phyloP scores from a whole-genome alignment of 2,797 vertebrate genomes.

The Chaetophractus vellerosus region DNA sequence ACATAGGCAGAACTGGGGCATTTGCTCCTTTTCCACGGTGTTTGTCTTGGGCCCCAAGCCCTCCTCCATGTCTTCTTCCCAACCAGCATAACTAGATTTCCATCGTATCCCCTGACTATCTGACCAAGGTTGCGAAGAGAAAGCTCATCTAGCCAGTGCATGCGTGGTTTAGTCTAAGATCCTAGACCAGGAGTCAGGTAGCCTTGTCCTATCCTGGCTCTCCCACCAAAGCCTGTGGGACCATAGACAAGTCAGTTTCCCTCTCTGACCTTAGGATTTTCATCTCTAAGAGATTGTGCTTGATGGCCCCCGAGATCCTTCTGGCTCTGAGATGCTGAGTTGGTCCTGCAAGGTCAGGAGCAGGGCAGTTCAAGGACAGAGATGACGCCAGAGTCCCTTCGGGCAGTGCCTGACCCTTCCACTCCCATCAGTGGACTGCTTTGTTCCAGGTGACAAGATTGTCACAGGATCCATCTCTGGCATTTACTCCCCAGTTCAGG shows the following conservation, averaged over 20 bases:
- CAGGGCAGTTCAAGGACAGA: conserved; percentile 26
- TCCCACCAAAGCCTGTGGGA: background rate
- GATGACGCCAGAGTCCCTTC: background rate
- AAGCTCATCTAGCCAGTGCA: background rate
- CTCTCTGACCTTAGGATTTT: background rate
- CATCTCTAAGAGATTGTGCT: background rate
- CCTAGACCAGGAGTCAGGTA: background rate
- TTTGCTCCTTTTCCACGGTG: too few relatives aligned
- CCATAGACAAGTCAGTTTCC: background rate
- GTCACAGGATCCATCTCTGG: conserved; percentile 26
- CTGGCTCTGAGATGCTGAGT: background rate
- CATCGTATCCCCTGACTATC: background rate
- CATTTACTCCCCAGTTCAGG: background rate
- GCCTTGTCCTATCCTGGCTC: background rate
- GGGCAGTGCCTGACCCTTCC: background rate
- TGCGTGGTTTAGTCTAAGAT: background rate
- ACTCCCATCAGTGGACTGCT: background rate
- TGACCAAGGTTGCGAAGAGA: background rate
- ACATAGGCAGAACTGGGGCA: background rate
- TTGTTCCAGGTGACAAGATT: conserved; percentile 58
- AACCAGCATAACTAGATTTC: background rate
- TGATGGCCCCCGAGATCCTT: background rate
- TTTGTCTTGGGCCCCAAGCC: background rate
- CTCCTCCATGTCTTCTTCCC: background rate
- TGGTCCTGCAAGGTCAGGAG: background rate